Evolutionary conservation across 2,113 vertebrate species (phyloP), one percentile per base, ranked within the genome.

Genomic region (Parus major): DNA sequence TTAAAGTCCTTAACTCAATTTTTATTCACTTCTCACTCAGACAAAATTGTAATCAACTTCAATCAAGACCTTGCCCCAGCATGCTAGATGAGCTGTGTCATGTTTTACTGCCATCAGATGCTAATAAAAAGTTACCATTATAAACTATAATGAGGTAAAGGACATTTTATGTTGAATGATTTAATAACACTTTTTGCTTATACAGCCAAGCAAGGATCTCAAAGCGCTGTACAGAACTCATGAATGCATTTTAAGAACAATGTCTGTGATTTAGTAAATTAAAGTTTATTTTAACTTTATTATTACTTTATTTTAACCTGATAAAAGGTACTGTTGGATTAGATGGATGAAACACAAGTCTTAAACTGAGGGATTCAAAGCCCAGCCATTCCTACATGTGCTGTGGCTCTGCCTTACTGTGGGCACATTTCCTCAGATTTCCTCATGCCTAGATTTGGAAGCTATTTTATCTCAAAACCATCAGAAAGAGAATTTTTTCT

Each of bases 1-100:
- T 59, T 75, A 55, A 90, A 90, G 44, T 68, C 44, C 41, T 86
- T 94, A 92, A 86, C 56, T 95, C 28, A 83, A 39, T 88, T 94
- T 97, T 95, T 92, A 96, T 95, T 93, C 88, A 88, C 72, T 92
- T 55, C 36, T 92, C 80, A 82, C 12, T 93, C 60, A 84, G 85
- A 86, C 1, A 88, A 90, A 88, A 78, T 35, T 78, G 69, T 68
- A 92, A 88, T 81, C 60, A 96, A 46, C 69, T 86, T 93, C 56
- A 79, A 33, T 78, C 49, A 92, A 93, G 82, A 81, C 86, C 69
- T 93, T 75, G 49, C 18, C 44, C 60, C 60, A 64, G 56, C 49
- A 94, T 53, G 82, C 25, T 81, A 92, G 76, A 94, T 95, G 90
- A 94, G 16, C 94, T 93, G 64, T 93, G 80, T 93, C 79, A 77